These are phyloP conservation scores for Tuta absoluta DNA, from an alignment of 2,888 invertebrate species.

Conservation along the genomic window DNA sequence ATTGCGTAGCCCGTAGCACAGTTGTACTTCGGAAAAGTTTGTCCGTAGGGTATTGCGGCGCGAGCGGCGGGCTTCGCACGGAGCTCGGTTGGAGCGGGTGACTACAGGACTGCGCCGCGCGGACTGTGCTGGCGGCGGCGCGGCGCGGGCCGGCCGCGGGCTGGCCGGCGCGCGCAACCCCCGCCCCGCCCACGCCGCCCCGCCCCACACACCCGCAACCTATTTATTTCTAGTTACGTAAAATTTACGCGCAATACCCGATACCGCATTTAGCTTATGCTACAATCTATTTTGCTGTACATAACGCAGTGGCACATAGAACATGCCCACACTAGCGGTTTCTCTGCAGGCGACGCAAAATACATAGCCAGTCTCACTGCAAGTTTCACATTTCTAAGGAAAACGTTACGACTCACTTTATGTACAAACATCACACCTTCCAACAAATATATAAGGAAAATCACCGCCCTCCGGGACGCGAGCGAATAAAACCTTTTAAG, in stretches of 20 bases:
- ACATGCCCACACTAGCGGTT: constrained; percentile 19
- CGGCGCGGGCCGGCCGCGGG: constrained; percentile 34
- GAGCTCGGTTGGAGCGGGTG: constrained; percentile 63
- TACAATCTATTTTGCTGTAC: constrained; percentile 50
- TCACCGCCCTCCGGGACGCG: constrained; percentile 33
- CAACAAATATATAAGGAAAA: constrained; percentile 41
- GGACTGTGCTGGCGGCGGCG: constrained; percentile 38
- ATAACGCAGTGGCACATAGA: constrained; percentile 34
- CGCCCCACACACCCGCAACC: constrained; percentile 80
- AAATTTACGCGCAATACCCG: constrained; percentile 80
- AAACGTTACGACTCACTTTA: constrained; percentile 32
- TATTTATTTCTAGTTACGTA: constrained; percentile 82
- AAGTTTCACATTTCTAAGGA: constrained; percentile 29
- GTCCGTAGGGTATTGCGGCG: constrained; percentile 59
- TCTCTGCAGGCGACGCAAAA: constrained; percentile 13
- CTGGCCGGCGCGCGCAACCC: constrained; percentile 44
- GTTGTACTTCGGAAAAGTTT: constrained; percentile 68
- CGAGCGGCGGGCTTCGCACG: constrained; percentile 73
- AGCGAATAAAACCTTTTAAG: constrained; percentile 41
- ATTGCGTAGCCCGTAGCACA: constrained; percentile 50
- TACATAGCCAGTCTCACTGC: neutral
- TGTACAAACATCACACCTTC: constrained; percentile 17
- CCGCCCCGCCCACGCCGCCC: constrained; percentile 76
- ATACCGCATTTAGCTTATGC: constrained; percentile 78
- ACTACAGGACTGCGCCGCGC: constrained; percentile 48